Evolutionary conservation across 2,113 vertebrate genomes (phyloP).

Genomic region (Uria lomvia): DNA sequence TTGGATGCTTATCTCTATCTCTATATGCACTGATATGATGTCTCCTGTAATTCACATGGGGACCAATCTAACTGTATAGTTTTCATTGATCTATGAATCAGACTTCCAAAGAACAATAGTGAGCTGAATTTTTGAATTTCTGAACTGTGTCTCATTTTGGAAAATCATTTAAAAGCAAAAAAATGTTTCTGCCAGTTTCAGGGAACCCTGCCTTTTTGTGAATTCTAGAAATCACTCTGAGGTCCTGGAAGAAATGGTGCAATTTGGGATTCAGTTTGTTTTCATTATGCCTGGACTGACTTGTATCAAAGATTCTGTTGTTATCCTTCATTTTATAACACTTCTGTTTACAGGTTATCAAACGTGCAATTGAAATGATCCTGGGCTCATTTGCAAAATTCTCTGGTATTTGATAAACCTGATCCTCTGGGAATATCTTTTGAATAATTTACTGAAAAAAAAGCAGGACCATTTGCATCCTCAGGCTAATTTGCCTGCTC

Average conservation of each 20-base stretch:
- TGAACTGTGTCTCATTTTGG: background rate
- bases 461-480: background rate
- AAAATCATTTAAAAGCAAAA: background rate
- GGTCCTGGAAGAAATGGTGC: background rate
- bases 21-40: background rate
- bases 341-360: background rate
- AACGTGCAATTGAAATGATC: background rate
- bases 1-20: background rate
- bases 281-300: background rate
- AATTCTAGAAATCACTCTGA: background rate
- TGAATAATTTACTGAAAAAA: constrained; percentile 7
- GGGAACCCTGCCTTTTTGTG: background rate
- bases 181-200: background rate
- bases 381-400: background rate
- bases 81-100: background rate
- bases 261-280: background rate
- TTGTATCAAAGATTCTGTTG: background rate
- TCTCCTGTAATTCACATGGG: background rate
- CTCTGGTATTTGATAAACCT: background rate
- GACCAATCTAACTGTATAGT: background rate
- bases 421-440: background rate
- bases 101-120: background rate
- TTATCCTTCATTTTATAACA: background rate
- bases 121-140: background rate
- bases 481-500: background rate